Evolutionary conservation across 1,140 invertebrate species (phyloP).

Genomic region (Delia radicum): DNA sequence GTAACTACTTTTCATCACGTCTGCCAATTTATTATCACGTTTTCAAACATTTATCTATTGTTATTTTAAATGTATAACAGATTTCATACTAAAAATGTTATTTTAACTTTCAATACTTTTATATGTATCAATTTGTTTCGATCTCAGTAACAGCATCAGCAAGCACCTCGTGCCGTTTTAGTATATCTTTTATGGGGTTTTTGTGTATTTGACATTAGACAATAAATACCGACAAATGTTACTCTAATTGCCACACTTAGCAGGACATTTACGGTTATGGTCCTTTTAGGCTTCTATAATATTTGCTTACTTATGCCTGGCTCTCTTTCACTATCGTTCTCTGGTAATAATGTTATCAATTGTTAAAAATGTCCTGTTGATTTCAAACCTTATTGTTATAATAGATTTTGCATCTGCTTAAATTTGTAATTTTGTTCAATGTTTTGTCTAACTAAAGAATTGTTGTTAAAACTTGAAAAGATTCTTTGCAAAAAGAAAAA

Average conservation of each 20-base stretch:
- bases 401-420: conserved; percentile 11
- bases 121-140: background rate
- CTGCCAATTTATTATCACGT: conserved; percentile 10
- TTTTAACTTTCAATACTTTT: background rate
- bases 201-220: background rate
- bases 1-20: conserved; percentile 2
- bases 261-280: conserved; percentile 19
- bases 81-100: too few species aligned
- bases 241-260: conserved; percentile 23
- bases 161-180: conserved; percentile 16
- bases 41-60: background rate
- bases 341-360: conserved; percentile 1
- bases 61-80: background rate
- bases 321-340: background rate
- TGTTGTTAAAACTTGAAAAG: background rate
- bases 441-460: background rate
- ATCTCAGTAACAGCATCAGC: background rate
- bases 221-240: conserved; percentile 24
- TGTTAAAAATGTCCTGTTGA: conserved; percentile 14
- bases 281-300: background rate
- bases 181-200: background rate
- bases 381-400: background rate
- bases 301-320: background rate
- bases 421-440: background rate
- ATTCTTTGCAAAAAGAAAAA: background rate